These are phyloP conservation scores for Carapus acus DNA, from an alignment of 2,797 vertebrate species.

Conservation along the genomic window DNA sequence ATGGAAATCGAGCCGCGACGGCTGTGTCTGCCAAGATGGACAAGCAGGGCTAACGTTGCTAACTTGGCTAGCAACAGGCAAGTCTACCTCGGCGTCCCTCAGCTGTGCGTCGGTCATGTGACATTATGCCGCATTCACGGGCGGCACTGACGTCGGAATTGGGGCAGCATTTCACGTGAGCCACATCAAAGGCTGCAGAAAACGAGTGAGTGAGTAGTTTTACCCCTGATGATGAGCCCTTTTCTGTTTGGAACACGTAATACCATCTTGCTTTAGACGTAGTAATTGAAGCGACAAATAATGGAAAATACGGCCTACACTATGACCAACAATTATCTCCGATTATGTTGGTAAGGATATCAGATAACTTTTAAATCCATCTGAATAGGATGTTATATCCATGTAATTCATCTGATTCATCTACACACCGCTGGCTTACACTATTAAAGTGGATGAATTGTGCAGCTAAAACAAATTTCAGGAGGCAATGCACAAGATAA, in stretches of 20 bases:
- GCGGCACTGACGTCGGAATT: background rate
- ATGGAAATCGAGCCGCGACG: slow-evolving; percentile 9
- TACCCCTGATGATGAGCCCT: too few relatives aligned
- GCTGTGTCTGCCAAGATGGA: slow-evolving; percentile 29
- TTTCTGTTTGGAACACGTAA: too few relatives aligned
- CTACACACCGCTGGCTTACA: background rate
- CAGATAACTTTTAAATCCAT: background rate
- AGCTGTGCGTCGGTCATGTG: slow-evolving; percentile 66
- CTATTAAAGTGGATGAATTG: background rate
- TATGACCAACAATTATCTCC: background rate
- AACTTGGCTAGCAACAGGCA: slow-evolving; percentile 54
- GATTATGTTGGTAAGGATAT: too few relatives aligned
- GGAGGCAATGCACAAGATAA: rapidly evolving
- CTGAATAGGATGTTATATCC: background rate
- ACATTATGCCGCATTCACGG: slow-evolving; percentile 41
- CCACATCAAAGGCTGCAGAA: background rate
- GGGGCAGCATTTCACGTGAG: too few relatives aligned
- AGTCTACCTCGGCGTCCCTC: slow-evolving; percentile 57
- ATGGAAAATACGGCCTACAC: background rate
- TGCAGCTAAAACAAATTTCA: background rate
- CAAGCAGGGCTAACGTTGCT: slow-evolving; percentile 54
- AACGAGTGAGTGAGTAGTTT: too few relatives aligned
- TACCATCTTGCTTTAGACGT: background rate
- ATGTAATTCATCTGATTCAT: background rate
- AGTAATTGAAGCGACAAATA: background rate